A percentile compares a stretch with the other conserved stretches of the same genome.
These are phyloP conservation scores for Drosophila vallismaia DNA, from an alignment of 2,888 invertebrate genomes.

Conservation along the genomic window DNA sequence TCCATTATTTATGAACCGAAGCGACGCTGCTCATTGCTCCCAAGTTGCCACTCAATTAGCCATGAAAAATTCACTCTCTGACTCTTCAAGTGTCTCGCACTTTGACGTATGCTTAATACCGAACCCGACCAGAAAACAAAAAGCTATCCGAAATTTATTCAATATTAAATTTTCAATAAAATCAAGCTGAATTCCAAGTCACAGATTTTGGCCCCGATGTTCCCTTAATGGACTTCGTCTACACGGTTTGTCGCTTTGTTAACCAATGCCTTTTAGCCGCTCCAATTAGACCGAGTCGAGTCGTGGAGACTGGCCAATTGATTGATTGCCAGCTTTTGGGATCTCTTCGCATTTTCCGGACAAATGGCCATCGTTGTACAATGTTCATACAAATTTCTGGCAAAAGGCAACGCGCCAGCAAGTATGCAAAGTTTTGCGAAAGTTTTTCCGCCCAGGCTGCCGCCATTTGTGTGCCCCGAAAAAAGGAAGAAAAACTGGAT, in stretches of 20 bases:
- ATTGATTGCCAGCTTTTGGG: conserved; percentile 73
- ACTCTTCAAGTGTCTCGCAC: conserved; percentile 42
- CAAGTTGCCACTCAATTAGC: conserved; percentile 77
- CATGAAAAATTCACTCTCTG: conserved; percentile 68
- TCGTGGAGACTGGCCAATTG: conserved; percentile 57
- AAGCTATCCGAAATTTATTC: conserved; percentile 11
- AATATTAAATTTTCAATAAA: too few relatives aligned
- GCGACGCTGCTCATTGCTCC: conserved; percentile 57
- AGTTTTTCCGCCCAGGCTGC: conserved; percentile 56
- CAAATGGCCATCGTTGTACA: conserved; percentile 55
- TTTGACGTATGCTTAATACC: conserved; percentile 33
- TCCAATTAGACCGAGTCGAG: conserved; percentile 60
- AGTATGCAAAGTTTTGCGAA: conserved; percentile 75
- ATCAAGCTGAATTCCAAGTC: conserved; percentile 18
- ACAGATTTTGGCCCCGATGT: neutral
- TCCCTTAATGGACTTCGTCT: conserved; percentile 15
- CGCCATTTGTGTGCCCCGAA: conserved; percentile 29
- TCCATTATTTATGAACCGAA: conserved; percentile 69
- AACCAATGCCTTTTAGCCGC: conserved; percentile 17
- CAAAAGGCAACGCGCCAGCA: conserved; percentile 47
- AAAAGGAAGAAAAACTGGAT: conserved; percentile 1
- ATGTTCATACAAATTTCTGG: conserved; percentile 41
- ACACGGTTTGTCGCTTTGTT: conserved; percentile 9
- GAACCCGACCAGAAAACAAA: too few relatives aligned
- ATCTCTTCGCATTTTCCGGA: conserved; percentile 36